Conservation (phyloP, 2,797 vertebrate genomes). For the Garrulus glandarius region DNA sequence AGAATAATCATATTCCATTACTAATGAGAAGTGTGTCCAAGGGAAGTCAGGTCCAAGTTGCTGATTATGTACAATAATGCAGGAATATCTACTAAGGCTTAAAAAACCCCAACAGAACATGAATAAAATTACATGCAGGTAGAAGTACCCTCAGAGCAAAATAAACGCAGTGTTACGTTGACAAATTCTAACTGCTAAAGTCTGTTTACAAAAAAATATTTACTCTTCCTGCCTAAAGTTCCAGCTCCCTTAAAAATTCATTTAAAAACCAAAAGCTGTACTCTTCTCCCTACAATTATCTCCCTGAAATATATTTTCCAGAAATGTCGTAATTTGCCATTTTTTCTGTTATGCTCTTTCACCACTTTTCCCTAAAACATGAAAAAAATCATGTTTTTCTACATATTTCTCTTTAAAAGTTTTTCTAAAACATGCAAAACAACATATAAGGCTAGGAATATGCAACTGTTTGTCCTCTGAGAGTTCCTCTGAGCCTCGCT, state of each 20-base stretch:
- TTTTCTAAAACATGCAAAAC: neutral
- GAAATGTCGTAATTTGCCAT: neutral
- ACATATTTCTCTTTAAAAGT: neutral
- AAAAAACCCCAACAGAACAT: slow-evolving; percentile 24
- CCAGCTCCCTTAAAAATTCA: neutral
- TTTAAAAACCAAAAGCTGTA: neutral
- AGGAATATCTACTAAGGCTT: slow-evolving; percentile 76
- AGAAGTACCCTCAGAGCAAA: neutral
- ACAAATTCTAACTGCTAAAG: neutral
- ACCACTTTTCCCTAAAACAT: neutral
- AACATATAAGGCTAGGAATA: neutral
- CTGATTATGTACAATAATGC: slow-evolving; percentile 79
- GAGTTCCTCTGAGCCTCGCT: neutral
- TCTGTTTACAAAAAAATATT: neutral
- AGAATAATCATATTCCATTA: slow-evolving; percentile 86
- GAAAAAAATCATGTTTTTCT: neutral
- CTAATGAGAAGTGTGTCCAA: slow-evolving; percentile 86
- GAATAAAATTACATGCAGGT: neutral
- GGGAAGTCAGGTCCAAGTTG: slow-evolving; percentile 87
- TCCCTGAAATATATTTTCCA: neutral
- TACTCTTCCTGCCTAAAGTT: neutral
- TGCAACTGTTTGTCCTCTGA: neutral
- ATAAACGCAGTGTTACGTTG: neutral
- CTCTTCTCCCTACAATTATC: neutral
- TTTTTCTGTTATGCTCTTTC: neutral